Conservation (phyloP, 2,113 vertebrate genomes). For the Cyanoderma ruficeps region DNA sequence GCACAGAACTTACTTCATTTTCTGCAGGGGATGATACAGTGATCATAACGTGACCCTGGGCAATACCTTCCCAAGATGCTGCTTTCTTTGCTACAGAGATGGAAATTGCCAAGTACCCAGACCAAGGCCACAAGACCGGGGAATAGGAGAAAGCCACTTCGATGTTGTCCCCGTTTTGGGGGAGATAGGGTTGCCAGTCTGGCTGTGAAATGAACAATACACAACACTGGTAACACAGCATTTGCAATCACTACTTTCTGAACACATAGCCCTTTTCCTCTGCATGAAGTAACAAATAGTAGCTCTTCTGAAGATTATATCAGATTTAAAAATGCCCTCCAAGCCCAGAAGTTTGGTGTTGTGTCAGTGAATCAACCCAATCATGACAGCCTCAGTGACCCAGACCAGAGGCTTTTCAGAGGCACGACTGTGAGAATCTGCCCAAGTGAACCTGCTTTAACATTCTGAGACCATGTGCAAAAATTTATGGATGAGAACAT, state of each 20-base stretch:
- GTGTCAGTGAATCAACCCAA: not conserved
- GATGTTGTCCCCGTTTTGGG: conserved; percentile 94
- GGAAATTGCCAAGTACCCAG: conserved; percentile 95
- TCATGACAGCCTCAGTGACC: accelerated
- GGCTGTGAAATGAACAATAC: conserved; percentile 77
- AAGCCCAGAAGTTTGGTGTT: not conserved
- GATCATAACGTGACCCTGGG: conserved; percentile 96
- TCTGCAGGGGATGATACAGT: conserved; percentile 92
- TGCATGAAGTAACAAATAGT: not conserved
- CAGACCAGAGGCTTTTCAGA: not conserved
- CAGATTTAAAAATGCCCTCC: not conserved
- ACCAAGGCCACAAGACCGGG: conserved; percentile 94
- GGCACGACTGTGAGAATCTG: not conserved
- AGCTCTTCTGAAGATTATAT: not conserved
- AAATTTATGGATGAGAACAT: not conserved
- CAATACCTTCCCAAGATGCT: conserved; percentile 93
- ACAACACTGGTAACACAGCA: not conserved
- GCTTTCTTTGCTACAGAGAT: conserved; percentile 98
- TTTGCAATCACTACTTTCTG: not conserved
- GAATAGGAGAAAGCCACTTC: conserved; percentile 96
- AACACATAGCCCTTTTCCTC: not conserved
- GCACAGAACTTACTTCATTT: conserved; percentile 79
- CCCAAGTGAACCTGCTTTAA: not conserved
- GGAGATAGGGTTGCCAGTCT: conserved; percentile 97
- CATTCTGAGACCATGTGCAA: not conserved